phyloP scores from a whole-genome alignment of 2,888 invertebrate genomes.

The Colostygia pectinataria region DNA sequence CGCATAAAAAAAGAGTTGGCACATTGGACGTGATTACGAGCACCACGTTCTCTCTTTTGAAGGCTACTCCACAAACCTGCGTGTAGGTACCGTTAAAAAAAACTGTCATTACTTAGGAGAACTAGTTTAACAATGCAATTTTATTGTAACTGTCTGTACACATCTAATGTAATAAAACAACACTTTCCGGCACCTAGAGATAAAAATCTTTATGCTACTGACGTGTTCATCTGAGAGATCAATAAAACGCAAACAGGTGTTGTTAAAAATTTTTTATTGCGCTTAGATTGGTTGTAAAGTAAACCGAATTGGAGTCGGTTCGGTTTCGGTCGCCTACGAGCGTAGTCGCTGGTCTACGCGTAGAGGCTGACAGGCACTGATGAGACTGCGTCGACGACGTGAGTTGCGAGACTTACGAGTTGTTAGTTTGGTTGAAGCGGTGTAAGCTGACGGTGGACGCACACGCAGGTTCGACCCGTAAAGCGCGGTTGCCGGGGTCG shows the following conservation, averaged over 20 bases:
- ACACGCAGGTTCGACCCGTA: constrained; percentile 50
- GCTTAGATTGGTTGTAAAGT: constrained; percentile 24
- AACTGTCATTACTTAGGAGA: constrained; percentile 64
- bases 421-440: constrained; percentile 24
- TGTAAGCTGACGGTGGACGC: constrained; percentile 41
- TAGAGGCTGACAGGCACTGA: constrained; percentile 24
- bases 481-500: constrained; percentile 72
- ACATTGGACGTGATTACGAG: constrained; percentile 76
- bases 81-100: constrained; percentile 65
- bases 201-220: constrained; percentile 23
- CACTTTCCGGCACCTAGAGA: constrained; percentile 22
- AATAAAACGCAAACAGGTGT: constrained; percentile 18
- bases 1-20: constrained; percentile 77
- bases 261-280: constrained; percentile 22
- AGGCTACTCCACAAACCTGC: constrained; percentile 66
- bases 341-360: constrained; percentile 40
- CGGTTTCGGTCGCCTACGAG: constrained; percentile 33
- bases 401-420: too few species aligned
- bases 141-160: constrained; percentile 37
- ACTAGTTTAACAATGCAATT: constrained; percentile 55
- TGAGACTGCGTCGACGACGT: constrained; percentile 30
- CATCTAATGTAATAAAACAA: constrained; percentile 31
- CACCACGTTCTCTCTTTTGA: constrained; percentile 79
- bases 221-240: constrained; percentile 19
- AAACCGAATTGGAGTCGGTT: constrained; percentile 4